A percentile compares a stretch with the other conserved stretches of the same genome.
Evolutionary conservation across 2,888 invertebrate species (phyloP).

Genomic region (Ernsta delagoae): DNA sequence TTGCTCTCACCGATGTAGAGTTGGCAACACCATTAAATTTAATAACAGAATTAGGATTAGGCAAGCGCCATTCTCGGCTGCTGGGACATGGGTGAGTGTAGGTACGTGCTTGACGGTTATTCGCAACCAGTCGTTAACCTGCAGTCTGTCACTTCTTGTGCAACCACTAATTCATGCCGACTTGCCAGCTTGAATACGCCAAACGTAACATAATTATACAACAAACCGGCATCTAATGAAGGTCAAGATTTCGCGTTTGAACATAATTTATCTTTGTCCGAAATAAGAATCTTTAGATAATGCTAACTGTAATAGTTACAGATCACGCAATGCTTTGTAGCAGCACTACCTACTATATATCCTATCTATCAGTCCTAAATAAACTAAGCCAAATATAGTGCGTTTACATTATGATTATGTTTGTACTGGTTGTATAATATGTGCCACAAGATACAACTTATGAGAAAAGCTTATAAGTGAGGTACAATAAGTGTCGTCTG

Average conservation of each 20-base stretch:
- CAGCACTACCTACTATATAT: neutral
- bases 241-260: conserved; percentile 45
- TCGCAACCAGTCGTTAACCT: conserved; percentile 66
- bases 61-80: conserved; percentile 43
- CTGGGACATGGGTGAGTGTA: conserved; percentile 45
- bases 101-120: conserved; percentile 54
- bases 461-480: neutral
- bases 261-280: conserved; percentile 19
- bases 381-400: no score
- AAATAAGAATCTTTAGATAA: conserved; percentile 13
- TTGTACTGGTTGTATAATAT: no score
- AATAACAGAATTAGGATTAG: conserved; percentile 52
- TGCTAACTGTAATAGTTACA: conserved; percentile 16
- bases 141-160: conserved; percentile 49
- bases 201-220: conserved; percentile 47
- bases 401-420: no score
- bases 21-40: conserved; percentile 50
- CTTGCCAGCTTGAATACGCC: conserved; percentile 35
- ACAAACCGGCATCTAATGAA: conserved; percentile 46
- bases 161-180: conserved; percentile 49
- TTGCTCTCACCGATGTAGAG: conserved; percentile 28
- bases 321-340: neutral
- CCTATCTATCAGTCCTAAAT: no score
- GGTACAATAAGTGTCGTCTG: neutral
- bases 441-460: neutral